Percentiles rank a stretch among this genome's conserved stretches.
phyloP scores from a whole-genome alignment of 2,797 vertebrate species.

The Mus spretus region DNA sequence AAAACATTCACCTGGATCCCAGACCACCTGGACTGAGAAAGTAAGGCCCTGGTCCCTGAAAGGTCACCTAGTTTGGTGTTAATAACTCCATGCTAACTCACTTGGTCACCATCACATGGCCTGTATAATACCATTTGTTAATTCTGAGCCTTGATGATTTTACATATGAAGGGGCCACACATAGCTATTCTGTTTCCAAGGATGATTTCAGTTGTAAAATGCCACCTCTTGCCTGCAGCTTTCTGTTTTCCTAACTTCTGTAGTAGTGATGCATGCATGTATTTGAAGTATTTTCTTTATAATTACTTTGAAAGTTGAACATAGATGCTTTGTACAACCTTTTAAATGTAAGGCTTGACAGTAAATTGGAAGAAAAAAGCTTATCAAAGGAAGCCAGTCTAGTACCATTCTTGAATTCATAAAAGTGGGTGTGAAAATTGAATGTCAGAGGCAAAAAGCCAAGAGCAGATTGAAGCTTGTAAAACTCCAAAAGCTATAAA shows the following conservation, averaged over 20 bases:
- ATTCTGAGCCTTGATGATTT: not conserved
- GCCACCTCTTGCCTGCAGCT: not conserved
- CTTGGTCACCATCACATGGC: not conserved
- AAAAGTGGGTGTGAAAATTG: constrained; percentile 78
- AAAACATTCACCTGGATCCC: not conserved
- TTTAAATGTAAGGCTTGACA: constrained; percentile 74
- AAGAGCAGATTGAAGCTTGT: constrained; percentile 71
- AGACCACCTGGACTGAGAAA: not conserved
- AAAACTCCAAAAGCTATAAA: constrained; percentile 77
- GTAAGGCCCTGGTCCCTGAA: not conserved
- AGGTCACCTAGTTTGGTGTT: not conserved
- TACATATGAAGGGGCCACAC: not conserved
- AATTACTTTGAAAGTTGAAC: constrained; percentile 66
- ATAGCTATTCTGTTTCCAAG: not conserved
- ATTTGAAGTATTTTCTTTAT: constrained; percentile 64
- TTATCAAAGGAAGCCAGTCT: constrained; percentile 73
- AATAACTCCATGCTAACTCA: not conserved
- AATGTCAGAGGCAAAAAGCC: constrained; percentile 71
- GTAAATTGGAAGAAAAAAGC: constrained; percentile 67
- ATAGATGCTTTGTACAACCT: constrained; percentile 63
- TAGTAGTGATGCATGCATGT: not conserved
- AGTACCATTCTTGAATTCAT: constrained; percentile 75
- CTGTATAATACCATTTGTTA: not conserved
- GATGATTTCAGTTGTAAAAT: constrained; percentile 39
- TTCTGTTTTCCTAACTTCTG: constrained; percentile 61